Conservation (phyloP, 2,113 vertebrate species). For the Jacana jacana region DNA sequence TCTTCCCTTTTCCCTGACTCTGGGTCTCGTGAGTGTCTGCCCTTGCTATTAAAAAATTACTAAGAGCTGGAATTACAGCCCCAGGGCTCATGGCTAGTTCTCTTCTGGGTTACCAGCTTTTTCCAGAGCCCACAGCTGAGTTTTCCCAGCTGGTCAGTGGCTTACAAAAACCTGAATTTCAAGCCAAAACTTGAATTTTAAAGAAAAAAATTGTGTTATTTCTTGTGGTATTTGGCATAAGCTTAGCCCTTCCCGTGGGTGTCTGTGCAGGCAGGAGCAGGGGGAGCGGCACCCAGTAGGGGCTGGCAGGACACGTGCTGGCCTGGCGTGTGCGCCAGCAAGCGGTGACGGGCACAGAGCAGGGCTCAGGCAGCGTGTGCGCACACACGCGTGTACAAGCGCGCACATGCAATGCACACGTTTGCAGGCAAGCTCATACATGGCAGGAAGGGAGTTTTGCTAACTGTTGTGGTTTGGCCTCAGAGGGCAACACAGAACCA, state of each 20-base stretch:
- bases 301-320: too few relatives aligned
- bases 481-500: too few relatives aligned
- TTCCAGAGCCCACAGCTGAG: not conserved
- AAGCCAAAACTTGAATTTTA: not conserved
- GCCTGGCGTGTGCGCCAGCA: rapidly evolving
- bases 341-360: too few relatives aligned
- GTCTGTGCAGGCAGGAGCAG: not conserved
- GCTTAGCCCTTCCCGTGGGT: not conserved
- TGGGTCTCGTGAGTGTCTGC: not conserved
- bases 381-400: too few relatives aligned
- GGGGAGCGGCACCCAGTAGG: not conserved
- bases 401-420: rapidly evolving
- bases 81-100: not conserved
- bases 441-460: not conserved
- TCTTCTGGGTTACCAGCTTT: not conserved
- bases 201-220: not conserved
- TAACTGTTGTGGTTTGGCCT: too few relatives aligned
- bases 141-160: not conserved
- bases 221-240: not conserved
- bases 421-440: not conserved
- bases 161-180: not conserved
- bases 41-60: not conserved
- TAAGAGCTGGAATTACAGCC: not conserved
- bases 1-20: not conserved
- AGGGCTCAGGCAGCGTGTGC: rapidly evolving